Evolutionary conservation across 2,113 vertebrate species (phyloP), one percentile per base, ranked within the genome.

Genomic region (Archilochus colubris): DNA sequence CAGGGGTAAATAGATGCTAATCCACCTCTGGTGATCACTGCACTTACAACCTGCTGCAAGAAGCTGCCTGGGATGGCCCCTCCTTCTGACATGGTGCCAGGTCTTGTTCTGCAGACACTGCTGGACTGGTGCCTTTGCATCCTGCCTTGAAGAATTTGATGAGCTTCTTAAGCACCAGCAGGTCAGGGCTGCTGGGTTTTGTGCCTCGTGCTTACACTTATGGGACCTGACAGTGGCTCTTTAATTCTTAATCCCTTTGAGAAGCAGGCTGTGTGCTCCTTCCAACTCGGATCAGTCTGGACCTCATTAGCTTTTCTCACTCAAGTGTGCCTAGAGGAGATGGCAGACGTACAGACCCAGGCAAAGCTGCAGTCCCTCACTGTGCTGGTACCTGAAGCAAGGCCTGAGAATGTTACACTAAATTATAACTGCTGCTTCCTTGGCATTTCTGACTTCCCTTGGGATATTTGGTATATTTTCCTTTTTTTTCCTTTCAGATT

Each of bases 181-280:
- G 80, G 73, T 89, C 93, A 78, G 82, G 74, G 51, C 69, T 82
- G 69, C 86, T 88, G 93, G 54, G 85, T 77, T 88, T 90, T 83
- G 64, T 94, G 91, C 82, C 79, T 91, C 2, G 2, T 92, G 94
- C 64, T 94, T 93, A 78, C 66, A 79, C 77, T 90, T 97, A 94
- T 61, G 62, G 73, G 86, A 95, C 90, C 61, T 95, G 95, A 95
- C 86, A 95, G 86, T 88, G 88, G 80, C 76, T 88, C 61, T 96
- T 93, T 86, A 95, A 93, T 94, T 94, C 91, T 81, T 94, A 95
- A 93, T 91, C 88, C 88, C 82, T 93, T 64, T 89, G 81, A 95
- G 91, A 86, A 89, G 79, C 91, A 95, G 89, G 73, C 89, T 88
- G 68, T 79, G 67, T 91, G 55, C 70, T 90, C 82, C 83, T 94